Conservation (phyloP, 53 echinoderm and acorn worm genomes). For the Apostichopus leukothele region DNA sequence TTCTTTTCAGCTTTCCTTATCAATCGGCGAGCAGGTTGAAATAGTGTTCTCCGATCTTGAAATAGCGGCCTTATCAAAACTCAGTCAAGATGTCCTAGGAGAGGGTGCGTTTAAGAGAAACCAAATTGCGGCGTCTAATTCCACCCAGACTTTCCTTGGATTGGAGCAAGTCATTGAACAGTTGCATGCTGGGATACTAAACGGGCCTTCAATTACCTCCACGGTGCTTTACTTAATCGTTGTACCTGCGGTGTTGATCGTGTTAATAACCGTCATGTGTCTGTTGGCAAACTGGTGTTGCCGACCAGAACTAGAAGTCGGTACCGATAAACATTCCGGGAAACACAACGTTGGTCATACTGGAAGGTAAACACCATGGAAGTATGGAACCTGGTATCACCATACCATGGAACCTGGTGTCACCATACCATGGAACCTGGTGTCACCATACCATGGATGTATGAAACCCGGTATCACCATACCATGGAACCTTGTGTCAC, state of each 20-base stretch:
- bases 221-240: slow-evolving; percentile 60
- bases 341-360: background rate
- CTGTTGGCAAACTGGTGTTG: slow-evolving; percentile 80
- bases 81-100: slow-evolving; percentile 54
- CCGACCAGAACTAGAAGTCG: slow-evolving; percentile 30
- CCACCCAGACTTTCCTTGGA: slow-evolving; percentile 56
- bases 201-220: slow-evolving; percentile 76
- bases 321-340: slow-evolving; percentile 11
- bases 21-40: slow-evolving; percentile 62
- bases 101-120: slow-evolving; percentile 25
- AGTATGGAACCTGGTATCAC: too few species aligned
- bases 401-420: too few species aligned
- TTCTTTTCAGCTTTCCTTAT: slow-evolving; percentile 66
- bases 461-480: too few species aligned
- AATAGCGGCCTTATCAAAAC: slow-evolving; percentile 53
- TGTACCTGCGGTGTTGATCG: slow-evolving; percentile 62
- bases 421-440: too few species aligned
- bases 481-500: too few species aligned
- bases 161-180: slow-evolving; percentile 55
- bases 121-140: slow-evolving; percentile 3
- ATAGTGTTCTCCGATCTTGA: slow-evolving; percentile 78
- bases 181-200: slow-evolving; percentile 66
- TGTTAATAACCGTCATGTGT: slow-evolving; percentile 70
- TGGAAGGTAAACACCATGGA: background rate
- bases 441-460: too few species aligned